These are phyloP conservation scores for Marmota monax DNA, from an alignment of 2,113 vertebrate genomes.

Conservation along the genomic window DNA sequence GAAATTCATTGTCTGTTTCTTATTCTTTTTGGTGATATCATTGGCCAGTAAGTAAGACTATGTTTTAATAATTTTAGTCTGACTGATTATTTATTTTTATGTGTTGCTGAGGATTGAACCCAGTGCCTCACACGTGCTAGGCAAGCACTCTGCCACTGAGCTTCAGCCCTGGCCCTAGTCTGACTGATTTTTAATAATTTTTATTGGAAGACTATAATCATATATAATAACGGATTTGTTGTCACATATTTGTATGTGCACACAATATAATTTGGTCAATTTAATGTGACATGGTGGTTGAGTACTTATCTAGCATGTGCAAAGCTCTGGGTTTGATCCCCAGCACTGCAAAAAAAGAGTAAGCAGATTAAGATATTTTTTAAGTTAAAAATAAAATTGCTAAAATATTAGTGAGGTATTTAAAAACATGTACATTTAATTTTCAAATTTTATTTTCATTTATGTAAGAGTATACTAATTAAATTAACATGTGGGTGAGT, in stretches of 20 bases:
- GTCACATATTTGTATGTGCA: too few relatives aligned
- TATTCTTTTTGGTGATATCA: neutral
- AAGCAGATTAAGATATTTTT: constrained; percentile 46
- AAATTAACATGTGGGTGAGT: neutral
- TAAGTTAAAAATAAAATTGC: constrained; percentile 45
- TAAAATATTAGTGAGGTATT: constrained; percentile 15
- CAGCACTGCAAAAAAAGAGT: neutral
- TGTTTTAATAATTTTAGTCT: too few relatives aligned
- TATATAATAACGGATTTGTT: too few relatives aligned
- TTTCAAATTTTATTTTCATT: constrained; percentile 24
- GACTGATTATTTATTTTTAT: too few relatives aligned
- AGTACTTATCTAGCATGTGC: neutral
- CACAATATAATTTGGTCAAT: too few relatives aligned
- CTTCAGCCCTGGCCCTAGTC: too few relatives aligned
- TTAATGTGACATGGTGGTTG: neutral
- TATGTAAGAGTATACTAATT: neutral
- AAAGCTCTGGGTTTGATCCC: neutral
- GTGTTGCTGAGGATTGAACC: too few relatives aligned
- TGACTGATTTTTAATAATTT: too few relatives aligned
- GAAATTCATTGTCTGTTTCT: neutral
- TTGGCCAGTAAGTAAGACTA: neutral
- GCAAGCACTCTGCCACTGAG: too few relatives aligned
- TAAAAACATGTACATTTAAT: neutral
- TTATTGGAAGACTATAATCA: too few relatives aligned
- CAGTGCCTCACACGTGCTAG: too few relatives aligned